Evolutionary conservation across 2,797 vertebrate species (phyloP), one percentile per base, ranked within the genome.

Genomic region (Pangasius sanitwongsei): DNA sequence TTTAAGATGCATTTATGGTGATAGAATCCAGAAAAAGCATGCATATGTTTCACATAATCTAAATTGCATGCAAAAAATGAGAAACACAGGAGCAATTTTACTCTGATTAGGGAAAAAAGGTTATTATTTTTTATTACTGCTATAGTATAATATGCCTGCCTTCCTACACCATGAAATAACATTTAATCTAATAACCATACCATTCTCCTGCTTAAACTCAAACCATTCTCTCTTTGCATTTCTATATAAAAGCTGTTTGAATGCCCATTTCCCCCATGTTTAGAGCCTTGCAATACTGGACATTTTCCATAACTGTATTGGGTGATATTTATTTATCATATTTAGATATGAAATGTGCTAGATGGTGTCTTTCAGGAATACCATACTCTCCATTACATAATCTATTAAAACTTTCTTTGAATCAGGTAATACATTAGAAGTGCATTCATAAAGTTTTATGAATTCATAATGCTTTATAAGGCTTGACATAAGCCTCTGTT

Each of bases 171-270:
- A 37, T 61, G 13, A 83, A 83, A 83, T 28, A 44, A 34, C 9
- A 85, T 63, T 83, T 63, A 53, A 85, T 85, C 44, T 34, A 53
- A 85, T 50, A 31, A 85, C 28, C 37, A 48, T n/a, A 48, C 61
- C 15, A 37, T 83, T 48, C 25, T 65, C 57, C 82, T 84, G 41
- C 61, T 31, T 50, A 20, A 50, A 69, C 15, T 31, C 15, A 34
- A 84, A 84, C 41, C 82, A 31, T 31, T 44, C 12, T 28, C 12
- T 65, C 28, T 44, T 28, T 67, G 15, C 41, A 50, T 67, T 31
- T 3, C 4, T 84, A 41, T 41, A 61, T 61, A 28, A 31, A 48
- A 50, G 37, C 25, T 50, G 61, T 48, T 20, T 28, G 28, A 65
- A 9, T 83, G 6, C 12, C 20, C 80, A 61, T 25, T 23, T 23